Evolutionary conservation across 1,140 invertebrate species (phyloP), one percentile per base, ranked within the genome.

Genomic region (Bombus sylvicola): DNA sequence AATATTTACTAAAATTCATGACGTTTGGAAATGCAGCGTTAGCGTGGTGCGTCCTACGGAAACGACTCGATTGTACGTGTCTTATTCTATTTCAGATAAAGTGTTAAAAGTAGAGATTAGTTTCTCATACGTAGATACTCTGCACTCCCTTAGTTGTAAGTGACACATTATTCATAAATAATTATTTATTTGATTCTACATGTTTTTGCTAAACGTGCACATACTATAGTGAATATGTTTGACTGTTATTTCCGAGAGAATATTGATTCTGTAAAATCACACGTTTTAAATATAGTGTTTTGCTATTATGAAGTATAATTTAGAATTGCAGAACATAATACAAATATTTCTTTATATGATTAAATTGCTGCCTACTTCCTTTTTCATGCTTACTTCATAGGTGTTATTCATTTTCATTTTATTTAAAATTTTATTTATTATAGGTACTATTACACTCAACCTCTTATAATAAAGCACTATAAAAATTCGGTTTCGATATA

Each of bases 11-110:
- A 34, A 82, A 85, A 71, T 80, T 83, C 57, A 53, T 13, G 28
- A 80, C 74, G 62, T 83, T 73, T 81, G 87, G 89, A 94, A 94
- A 95, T 96, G 96, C 97, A 98, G 98, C 98, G 86, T 96, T 98
- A 94, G 97, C 98, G 92, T 98, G 98, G 98, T 98, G 97, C 96
- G 97, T 98, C 86, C 97, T 98, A 93, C 96, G 97, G 94, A 98
- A 98, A 95, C 96, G 98, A 92, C 97, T 98, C 95, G 97, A 98
- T 95, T 98, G 98, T 98, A 98, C 96, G 97, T 97, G 95, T 87
- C 88, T 57, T 75, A 81, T 90, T 69, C 90, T 89, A 90, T 82
- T 87, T 89, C 88, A 88, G 43, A 74, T 90, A 90, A 87, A 87
- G 41, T 90, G 81, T 90, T 91, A 81, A 84, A 81, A 89, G 90